phyloP scores from a whole-genome alignment of 1,140 invertebrate genomes.

The Macrosteles quadrilineatus region DNA sequence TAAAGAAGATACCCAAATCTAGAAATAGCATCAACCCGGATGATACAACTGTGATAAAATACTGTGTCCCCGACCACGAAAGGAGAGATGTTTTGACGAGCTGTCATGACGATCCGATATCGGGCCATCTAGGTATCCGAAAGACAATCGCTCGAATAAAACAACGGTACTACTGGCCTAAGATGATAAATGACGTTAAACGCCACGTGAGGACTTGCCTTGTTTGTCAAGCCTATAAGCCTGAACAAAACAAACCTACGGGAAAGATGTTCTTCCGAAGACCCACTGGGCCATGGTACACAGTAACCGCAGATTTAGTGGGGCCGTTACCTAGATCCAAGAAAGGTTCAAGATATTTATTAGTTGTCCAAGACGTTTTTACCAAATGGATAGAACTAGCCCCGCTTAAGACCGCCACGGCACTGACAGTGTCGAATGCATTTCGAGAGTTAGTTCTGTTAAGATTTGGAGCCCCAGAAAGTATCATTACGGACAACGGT shows the following conservation, averaged over 20 bases:
- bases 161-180: constrained; percentile 44
- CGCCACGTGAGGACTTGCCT: constrained; percentile 39
- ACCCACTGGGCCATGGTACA: constrained; percentile 45
- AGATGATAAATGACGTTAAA: constrained; percentile 41
- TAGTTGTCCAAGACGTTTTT: constrained; percentile 48
- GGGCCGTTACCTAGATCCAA: constrained; percentile 48
- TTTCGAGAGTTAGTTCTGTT: constrained; percentile 14
- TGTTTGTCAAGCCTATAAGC: constrained; percentile 45
- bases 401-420: constrained; percentile 30
- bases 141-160: constrained; percentile 41
- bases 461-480: constrained; percentile 19
- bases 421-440: neutral
- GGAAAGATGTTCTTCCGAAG: constrained; percentile 45
- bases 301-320: constrained; percentile 49
- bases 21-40: too few relatives aligned
- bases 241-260: constrained; percentile 38
- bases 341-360: constrained; percentile 45
- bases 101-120: constrained; percentile 39
- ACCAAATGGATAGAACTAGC: constrained; percentile 47
- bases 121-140: constrained; percentile 41
- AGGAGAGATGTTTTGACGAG: constrained; percentile 37
- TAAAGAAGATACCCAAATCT: too few relatives aligned
- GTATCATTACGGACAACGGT: constrained; percentile 8
- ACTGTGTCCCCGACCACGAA: constrained; percentile 40
- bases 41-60: constrained; percentile 40